These are phyloP conservation scores for Equus quagga DNA, from an alignment of 2,113 vertebrate species.

Conservation along the genomic window DNA sequence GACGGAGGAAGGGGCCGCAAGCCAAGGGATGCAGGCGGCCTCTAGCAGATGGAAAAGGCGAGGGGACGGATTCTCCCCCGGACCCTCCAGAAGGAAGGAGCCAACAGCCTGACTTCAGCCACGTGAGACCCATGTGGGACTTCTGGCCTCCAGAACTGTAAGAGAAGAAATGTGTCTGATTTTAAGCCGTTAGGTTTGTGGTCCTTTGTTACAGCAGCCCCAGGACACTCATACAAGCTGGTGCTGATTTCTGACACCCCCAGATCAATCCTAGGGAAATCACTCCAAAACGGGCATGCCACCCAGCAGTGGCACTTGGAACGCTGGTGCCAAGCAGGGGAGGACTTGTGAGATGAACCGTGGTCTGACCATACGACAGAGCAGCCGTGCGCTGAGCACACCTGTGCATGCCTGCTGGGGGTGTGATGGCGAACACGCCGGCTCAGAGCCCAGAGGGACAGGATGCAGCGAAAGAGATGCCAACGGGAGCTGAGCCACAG, in stretches of 20 bases:
- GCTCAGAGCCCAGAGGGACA: neutral
- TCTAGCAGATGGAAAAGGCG: neutral
- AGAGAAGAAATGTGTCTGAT: too few species aligned
- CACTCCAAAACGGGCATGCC: too few species aligned
- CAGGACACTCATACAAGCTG: too few species aligned
- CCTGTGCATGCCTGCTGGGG: neutral
- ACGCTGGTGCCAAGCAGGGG: neutral
- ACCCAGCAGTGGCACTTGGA: neutral
- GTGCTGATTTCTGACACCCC: too few species aligned
- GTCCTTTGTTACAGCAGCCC: too few species aligned
- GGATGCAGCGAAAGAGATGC: accelerated
- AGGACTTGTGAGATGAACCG: neutral
- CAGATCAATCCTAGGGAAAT: too few species aligned
- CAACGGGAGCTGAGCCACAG: neutral
- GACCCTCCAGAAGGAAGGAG: neutral
- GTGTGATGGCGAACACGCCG: accelerated
- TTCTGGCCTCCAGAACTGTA: too few species aligned
- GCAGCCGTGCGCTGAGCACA: accelerated
- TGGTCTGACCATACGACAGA: accelerated
- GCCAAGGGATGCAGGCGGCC: neutral
- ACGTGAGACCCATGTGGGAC: neutral
- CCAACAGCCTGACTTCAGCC: neutral
- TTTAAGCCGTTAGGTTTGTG: too few species aligned
- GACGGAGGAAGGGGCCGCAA: neutral
- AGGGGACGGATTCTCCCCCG: neutral